These are phyloP conservation scores for Laspeyria flexula DNA, from an alignment of 2,888 invertebrate species.

Conservation along the genomic window DNA sequence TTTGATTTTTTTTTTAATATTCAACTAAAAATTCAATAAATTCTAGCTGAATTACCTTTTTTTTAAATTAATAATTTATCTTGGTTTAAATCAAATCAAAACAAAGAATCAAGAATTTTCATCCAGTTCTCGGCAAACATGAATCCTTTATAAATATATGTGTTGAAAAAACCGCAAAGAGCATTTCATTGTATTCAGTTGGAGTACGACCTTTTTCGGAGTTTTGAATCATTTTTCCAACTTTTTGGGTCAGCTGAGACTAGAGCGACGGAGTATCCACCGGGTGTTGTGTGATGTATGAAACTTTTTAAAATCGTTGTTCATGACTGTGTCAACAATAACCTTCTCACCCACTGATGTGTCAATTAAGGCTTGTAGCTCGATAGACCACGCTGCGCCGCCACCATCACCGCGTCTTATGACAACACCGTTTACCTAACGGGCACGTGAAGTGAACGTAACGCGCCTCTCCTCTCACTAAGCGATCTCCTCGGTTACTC, in stretches of 20 bases:
- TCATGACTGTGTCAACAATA: background rate
- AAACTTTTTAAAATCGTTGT: constrained; percentile 1
- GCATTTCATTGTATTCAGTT: constrained; percentile 58
- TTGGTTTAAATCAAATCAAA: no score
- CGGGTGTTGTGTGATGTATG: constrained; percentile 12
- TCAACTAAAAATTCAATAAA: no score
- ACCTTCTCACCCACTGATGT: background rate
- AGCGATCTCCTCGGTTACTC: no score
- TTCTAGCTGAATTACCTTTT: no score
- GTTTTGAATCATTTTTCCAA: constrained; percentile 50
- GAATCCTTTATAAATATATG: constrained; percentile 24
- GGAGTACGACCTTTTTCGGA: constrained; percentile 49
- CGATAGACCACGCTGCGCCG: no score
- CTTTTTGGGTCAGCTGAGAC: constrained; percentile 49
- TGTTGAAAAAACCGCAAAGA: constrained; percentile 52
- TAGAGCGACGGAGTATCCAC: background rate
- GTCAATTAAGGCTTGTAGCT: no score
- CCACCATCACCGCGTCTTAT: no score
- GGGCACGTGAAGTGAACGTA: no score
- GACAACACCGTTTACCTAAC: no score
- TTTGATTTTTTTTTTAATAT: no score
- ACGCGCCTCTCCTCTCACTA: no score
- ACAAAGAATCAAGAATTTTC: constrained; percentile 32
- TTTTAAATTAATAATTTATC: no score
- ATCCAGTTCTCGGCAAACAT: constrained; percentile 27